Evolutionary conservation across 53 echinoderm and acorn worm species (phyloP), one percentile per base, ranked within the genome.

Genomic region (Paracentrotus lividus): DNA sequence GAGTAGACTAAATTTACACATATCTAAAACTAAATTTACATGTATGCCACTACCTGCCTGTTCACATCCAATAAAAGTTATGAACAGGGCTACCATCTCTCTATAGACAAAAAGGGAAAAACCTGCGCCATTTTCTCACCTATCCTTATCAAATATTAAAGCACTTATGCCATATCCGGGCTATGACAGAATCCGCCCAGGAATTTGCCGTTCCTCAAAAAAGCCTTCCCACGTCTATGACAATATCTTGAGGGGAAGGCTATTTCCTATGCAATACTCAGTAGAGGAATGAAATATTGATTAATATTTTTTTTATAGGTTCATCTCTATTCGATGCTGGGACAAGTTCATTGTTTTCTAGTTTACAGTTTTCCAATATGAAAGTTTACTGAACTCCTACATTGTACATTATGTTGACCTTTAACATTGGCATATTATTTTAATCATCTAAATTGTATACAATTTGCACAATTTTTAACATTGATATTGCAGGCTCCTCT

Each of bases 141-240:
- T 86, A 15, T 9, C 86, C 23, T 86, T 36, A 86, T 86, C 33
- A 86, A 86, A 55, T 56, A 86, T 86, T 86, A 56, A 86, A 54
- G 86, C 33, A 56, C 54, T 56, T 54, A 86, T 55, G 55, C 53
- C 43, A 67, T 85, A 51, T 27, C 27, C 14, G 55, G 86, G 81
- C 2, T 24, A 21, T 24, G 47, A n/a, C 81, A 81, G 81, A 47
- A 81, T 81, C 12, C 81, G 3, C 81, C 26, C 26, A 45, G 81
- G 81, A 47, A 47, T 81, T 49, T 27, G 26, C 10, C 26, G 14
- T 42, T 42, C 26, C 26, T 44, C 1, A 9, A 38, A 38, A 64
- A 42, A 81, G 7, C 81, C 81, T 47, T 47, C 44, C 44, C 47
- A 47, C 21, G 47, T 81, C n/a, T 26, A 81, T 12, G 26, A 45